phyloP scores from a whole-genome alignment of 1,140 invertebrate genomes.

The Danaus melanippus region DNA sequence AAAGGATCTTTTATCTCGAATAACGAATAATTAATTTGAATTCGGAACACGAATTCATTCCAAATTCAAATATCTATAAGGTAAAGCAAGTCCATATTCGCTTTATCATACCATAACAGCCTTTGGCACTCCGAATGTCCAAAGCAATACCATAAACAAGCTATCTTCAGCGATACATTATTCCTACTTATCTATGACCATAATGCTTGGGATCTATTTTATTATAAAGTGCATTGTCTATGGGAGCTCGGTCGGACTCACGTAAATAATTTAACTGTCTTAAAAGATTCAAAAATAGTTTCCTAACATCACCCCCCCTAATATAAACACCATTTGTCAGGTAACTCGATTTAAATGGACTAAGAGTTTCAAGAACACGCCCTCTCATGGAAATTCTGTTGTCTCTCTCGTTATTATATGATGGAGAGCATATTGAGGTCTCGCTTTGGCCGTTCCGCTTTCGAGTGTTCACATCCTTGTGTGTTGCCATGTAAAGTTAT shows the following conservation, averaged over 20 bases:
- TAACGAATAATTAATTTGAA: too few relatives aligned
- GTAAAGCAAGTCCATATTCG: conserved; percentile 41
- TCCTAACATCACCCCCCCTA: conserved; percentile 69
- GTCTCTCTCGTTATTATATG: conserved; percentile 31
- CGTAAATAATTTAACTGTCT: conserved; percentile 72
- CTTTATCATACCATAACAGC: conserved; percentile 51
- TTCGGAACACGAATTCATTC: conserved; percentile 11
- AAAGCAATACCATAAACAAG: conserved; percentile 60
- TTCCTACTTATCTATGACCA: conserved; percentile 62
- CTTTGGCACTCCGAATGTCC: conserved; percentile 58
- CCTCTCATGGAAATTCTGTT: conserved; percentile 36
- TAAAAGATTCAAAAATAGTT: conserved; percentile 73
- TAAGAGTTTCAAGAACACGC: conserved; percentile 50
- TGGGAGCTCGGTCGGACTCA: conserved; percentile 54
- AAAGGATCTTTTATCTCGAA: too few relatives aligned
- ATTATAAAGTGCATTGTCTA: conserved; percentile 71
- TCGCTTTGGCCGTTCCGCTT: conserved; percentile 35
- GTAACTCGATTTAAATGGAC: conserved; percentile 68
- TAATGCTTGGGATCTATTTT: conserved; percentile 67
- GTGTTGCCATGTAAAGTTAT: conserved; percentile 39
- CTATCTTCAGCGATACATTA: conserved; percentile 67
- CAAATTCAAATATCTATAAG: conserved; percentile 17
- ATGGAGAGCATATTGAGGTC: conserved; percentile 20
- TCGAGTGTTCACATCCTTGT: conserved; percentile 44
- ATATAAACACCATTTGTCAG: conserved; percentile 71